Conservation (phyloP, 2,113 vertebrate species). For the Bubo bubo region DNA sequence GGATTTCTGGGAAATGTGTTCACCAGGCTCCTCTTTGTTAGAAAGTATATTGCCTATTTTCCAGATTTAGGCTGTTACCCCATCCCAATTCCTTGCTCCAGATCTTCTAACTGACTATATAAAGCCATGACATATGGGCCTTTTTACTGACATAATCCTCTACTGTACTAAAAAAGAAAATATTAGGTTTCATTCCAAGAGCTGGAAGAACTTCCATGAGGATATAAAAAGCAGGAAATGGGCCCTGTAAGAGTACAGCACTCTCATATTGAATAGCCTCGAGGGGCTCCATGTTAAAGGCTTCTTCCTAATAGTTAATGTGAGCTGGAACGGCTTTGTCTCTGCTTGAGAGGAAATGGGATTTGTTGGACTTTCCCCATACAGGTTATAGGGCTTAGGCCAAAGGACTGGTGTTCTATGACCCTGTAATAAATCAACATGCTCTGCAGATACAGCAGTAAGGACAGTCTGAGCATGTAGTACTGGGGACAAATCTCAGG, state of each 20-base stretch:
- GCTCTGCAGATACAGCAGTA: background rate
- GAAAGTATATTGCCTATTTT: slow-evolving; percentile 29
- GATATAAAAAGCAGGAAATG: slow-evolving; percentile 70
- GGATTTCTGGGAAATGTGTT: background rate
- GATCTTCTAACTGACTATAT: slow-evolving; percentile 48
- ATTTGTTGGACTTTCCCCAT: slow-evolving; percentile 6
- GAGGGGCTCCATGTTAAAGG: background rate
- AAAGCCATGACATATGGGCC: slow-evolving; percentile 67
- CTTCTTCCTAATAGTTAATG: slow-evolving; percentile 8
- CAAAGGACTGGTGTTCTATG: background rate
- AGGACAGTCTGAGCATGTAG: background rate
- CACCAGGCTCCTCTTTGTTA: background rate
- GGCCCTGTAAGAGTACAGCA: background rate
- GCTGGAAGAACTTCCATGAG: slow-evolving; percentile 58
- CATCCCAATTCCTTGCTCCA: background rate
- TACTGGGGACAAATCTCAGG: background rate
- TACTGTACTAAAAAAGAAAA: slow-evolving; percentile 66
- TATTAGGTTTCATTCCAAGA: slow-evolving; percentile 66
- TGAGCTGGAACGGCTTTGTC: background rate
- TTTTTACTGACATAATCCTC: slow-evolving; percentile 69
- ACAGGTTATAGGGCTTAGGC: background rate
- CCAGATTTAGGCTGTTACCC: slow-evolving; percentile 39
- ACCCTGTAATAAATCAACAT: background rate
- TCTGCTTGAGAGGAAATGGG: slow-evolving; percentile 12
- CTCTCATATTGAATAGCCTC: slow-evolving; percentile 32